Base-by-base conservation (phyloP, 2,113 vertebrate species). In the Urocitellus parryii region DNA sequence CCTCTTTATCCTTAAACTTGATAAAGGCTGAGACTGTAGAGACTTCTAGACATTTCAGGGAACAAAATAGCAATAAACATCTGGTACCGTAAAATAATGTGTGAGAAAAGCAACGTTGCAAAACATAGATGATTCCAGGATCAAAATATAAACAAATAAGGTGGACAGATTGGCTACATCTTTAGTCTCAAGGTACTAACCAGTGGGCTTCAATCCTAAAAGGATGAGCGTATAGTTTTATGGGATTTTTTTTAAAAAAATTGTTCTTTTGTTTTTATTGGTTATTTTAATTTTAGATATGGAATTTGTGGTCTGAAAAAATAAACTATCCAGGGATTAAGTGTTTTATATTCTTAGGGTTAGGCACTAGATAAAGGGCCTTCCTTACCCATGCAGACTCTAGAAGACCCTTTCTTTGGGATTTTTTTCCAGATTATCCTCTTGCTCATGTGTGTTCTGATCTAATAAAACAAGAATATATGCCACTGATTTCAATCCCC, bases 281-380 rank as follows among this genome's bases (percentile, higher is more conserved):
- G 14, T n/a, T 84, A 17, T 81, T 86, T 92, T 67, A 24, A 58
- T 91, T 94, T 84, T 70, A 88, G 27, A 89, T 45, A 12, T 86
- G 24, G 32, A 92, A 96, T 90, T 93, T 82, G 58, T 80, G 34
- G 18, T 80, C 56, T 89, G 70, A 95, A 91, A 72, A 29, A 73
- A 72, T 32, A 92, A 37, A 72, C 12, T 2, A 86, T 45, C 0
- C 1, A 51, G 61, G 10, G 8, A 53, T 13, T 39, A 80, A 84
- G 42, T 45, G 27, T 53, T 67, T 24, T 42, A 88, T 5, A 39
- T 77, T 88, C 27, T 76, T 48, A 85, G 10, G 56, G 14, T 3
- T 27, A 34, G 53, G 16, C 72, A 17, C 17, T n/a, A 65, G 51
- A n/a, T 51, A 37, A 79, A 65, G 17, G 27, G 3, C 5, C 12